phyloP scores from a whole-genome alignment of 2,888 invertebrate genomes.

The Anorthoa munda region DNA sequence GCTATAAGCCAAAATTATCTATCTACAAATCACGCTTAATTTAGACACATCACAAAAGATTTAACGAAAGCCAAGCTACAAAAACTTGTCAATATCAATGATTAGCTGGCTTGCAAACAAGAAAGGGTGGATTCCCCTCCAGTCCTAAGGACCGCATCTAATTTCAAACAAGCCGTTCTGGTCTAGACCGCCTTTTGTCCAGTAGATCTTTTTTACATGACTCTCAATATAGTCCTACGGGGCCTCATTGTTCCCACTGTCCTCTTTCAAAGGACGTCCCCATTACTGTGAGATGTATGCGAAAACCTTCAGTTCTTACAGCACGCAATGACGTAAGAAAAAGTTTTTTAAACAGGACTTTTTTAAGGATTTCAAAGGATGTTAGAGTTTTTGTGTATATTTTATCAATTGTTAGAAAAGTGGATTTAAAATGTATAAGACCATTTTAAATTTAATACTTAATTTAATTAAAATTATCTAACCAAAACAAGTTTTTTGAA shows the following conservation, averaged over 20 bases:
- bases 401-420: background rate
- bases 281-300: slow-evolving; percentile 65
- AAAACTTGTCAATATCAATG: slow-evolving; percentile 43
- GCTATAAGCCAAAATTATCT: background rate
- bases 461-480: too few species aligned
- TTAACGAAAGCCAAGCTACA: slow-evolving; percentile 8
- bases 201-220: slow-evolving; percentile 77
- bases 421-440: background rate
- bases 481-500: background rate
- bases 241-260: slow-evolving; percentile 80
- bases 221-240: slow-evolving; percentile 80
- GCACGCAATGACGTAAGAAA: slow-evolving; percentile 37
- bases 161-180: slow-evolving; percentile 77
- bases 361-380: background rate
- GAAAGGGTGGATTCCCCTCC: slow-evolving; percentile 41
- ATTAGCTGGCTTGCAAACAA: slow-evolving; percentile 55
- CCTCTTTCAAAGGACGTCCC: slow-evolving; percentile 72
- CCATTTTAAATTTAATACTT: too few species aligned
- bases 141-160: slow-evolving; percentile 70
- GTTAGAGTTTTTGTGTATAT: background rate
- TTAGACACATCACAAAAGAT: slow-evolving; percentile 23
- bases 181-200: slow-evolving; percentile 81
- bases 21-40: slow-evolving; percentile 1
- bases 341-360: slow-evolving; percentile 24
- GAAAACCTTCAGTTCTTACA: slow-evolving; percentile 62